Conservation (phyloP, 1,140 invertebrate genomes). For the Ericerus pela region DNA sequence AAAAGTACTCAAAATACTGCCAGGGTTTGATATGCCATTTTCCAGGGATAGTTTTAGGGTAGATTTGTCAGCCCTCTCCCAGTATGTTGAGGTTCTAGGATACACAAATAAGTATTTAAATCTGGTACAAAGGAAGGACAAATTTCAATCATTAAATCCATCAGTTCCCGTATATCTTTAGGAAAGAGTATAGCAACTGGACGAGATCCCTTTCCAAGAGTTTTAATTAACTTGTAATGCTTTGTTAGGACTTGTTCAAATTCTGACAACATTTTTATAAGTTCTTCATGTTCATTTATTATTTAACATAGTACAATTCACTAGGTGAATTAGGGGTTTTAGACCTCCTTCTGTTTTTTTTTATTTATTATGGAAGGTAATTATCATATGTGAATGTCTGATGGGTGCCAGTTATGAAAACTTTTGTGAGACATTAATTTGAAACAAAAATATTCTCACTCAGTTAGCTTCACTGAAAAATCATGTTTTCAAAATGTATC, state of each 20-base stretch:
- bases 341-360: no score
- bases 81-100: neutral
- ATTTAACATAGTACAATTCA: no score
- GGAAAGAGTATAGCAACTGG: neutral
- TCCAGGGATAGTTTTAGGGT: neutral
- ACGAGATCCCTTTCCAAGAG: neutral
- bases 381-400: no score
- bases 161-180: neutral
- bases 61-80: neutral
- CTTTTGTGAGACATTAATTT: no score
- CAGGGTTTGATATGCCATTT: neutral
- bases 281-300: neutral
- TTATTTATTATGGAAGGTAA: no score
- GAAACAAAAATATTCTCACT: no score
- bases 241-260: neutral
- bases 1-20: neutral
- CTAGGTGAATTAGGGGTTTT: no score
- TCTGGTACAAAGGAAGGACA: neutral
- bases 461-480: no score
- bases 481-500: no score
- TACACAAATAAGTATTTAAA: neutral
- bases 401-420: no score
- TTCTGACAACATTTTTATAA: neutral
- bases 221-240: neutral
- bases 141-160: neutral